phyloP scores from a whole-genome alignment of 2,888 invertebrate species.

The Laothoe populi region DNA sequence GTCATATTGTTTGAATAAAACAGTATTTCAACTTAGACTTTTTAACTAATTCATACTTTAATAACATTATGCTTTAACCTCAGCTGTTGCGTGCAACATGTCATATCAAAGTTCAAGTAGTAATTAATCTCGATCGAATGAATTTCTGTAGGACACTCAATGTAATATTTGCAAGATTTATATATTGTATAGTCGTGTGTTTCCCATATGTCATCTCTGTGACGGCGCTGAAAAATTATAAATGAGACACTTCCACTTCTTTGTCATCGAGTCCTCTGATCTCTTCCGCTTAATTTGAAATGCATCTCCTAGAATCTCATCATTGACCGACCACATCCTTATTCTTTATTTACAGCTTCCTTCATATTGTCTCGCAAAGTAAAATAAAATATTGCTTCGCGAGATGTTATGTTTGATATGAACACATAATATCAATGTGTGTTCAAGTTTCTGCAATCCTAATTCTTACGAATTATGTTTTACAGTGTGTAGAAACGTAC shows the following conservation, averaged over 20 bases:
- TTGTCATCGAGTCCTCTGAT: constrained; percentile 65
- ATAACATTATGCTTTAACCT: no score
- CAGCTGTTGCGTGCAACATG: no score
- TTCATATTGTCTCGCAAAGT: constrained; percentile 40
- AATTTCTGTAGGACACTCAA: no score
- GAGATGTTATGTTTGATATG: no score
- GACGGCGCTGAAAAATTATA: constrained; percentile 16
- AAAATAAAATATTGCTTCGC: constrained; percentile 4
- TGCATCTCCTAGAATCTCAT: constrained; percentile 71
- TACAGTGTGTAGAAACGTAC: constrained; percentile 4
- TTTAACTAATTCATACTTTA: no score
- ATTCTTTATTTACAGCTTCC: constrained; percentile 78
- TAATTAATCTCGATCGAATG: no score
- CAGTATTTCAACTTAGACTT: no score
- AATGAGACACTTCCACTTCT: constrained; percentile 39
- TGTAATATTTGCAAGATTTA: neutral
- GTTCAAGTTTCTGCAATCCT: constrained; percentile 8
- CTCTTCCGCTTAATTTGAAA: constrained; percentile 53
- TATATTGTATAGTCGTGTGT: neutral
- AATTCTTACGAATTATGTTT: constrained; percentile 11
- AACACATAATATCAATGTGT: neutral
- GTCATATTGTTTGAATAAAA: no score
- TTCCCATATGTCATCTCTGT: constrained; percentile 7
- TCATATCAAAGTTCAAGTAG: no score
- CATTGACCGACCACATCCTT: constrained; percentile 60